These are phyloP conservation scores for Tipula unca DNA, from an alignment of 2,888 invertebrate species.

Conservation along the genomic window DNA sequence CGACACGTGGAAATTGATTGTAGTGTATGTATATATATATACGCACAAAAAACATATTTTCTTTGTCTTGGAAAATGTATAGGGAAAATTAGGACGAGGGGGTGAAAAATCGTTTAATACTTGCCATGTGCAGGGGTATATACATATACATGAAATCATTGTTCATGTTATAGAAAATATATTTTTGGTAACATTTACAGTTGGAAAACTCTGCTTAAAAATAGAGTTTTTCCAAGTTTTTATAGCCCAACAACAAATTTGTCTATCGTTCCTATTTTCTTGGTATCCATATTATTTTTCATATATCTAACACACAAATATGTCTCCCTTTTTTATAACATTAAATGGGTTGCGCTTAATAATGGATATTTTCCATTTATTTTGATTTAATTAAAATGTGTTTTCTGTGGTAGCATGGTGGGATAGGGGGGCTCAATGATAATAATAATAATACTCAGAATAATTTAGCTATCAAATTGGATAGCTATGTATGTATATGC, in stretches of 20 bases:
- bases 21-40: neutral
- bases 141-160: neutral
- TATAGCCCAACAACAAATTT: neutral
- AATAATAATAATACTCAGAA: neutral
- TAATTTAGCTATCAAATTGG: neutral
- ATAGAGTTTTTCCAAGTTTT: neutral
- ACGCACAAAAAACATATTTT: neutral
- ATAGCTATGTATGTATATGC: neutral
- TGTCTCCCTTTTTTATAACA: conserved; percentile 15
- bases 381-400: neutral
- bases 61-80: neutral
- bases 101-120: neutral
- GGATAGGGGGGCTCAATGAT: neutral
- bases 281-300: neutral
- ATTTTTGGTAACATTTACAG: neutral
- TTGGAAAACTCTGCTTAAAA: neutral
- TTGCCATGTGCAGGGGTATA: neutral
- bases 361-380: neutral
- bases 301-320: neutral
- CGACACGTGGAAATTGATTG: neutral
- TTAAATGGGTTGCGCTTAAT: conserved; percentile 17
- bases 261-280: neutral
- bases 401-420: neutral
- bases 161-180: neutral
- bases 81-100: neutral